Percentiles rank a stretch among this genome's conserved stretches.
Conservation (phyloP, 1,140 invertebrate genomes). For the Ips typographus region DNA sequence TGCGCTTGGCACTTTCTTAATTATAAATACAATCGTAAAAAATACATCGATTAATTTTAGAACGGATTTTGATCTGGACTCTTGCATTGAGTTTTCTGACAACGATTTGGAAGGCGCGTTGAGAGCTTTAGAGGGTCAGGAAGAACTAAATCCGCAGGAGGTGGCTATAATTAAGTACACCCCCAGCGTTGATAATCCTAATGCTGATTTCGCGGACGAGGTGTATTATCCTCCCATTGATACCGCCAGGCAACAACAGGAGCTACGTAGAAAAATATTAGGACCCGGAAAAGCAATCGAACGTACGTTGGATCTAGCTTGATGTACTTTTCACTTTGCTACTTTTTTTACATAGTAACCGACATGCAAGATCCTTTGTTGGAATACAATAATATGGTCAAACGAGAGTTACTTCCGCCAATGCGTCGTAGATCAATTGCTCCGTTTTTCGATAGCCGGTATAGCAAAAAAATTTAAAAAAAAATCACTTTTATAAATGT, state of each 20-base stretch:
- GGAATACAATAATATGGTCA: slow-evolving; percentile 39
- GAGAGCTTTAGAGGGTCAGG: slow-evolving; percentile 54
- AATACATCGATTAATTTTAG: slow-evolving; percentile 23
- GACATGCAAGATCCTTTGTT: slow-evolving; percentile 48
- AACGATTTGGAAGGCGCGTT: slow-evolving; percentile 58
- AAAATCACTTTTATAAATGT: not conserved
- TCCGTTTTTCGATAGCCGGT: slow-evolving; percentile 32
- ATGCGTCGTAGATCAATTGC: slow-evolving; percentile 43
- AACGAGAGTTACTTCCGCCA: slow-evolving; percentile 45
- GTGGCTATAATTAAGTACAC: slow-evolving; percentile 78
- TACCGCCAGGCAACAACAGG: slow-evolving; percentile 32
- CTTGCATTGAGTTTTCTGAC: slow-evolving; percentile 52
- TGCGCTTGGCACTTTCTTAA: not conserved
- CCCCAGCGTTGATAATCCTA: slow-evolving; percentile 65
- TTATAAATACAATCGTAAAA: too few relatives aligned
- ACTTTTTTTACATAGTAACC: slow-evolving; percentile 36
- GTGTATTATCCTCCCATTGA: slow-evolving; percentile 71
- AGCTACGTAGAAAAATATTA: slow-evolving; percentile 45
- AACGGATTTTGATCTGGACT: slow-evolving; percentile 48
- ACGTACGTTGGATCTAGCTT: slow-evolving; percentile 13
- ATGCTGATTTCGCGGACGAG: slow-evolving; percentile 72
- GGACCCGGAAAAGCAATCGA: slow-evolving; percentile 34
- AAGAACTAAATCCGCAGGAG: slow-evolving; percentile 61
- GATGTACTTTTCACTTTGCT: not conserved
- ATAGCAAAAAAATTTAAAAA: slow-evolving; percentile 6